These are phyloP conservation scores for Zaprionus nigranus DNA, from an alignment of 1,140 invertebrate species.

Conservation along the genomic window DNA sequence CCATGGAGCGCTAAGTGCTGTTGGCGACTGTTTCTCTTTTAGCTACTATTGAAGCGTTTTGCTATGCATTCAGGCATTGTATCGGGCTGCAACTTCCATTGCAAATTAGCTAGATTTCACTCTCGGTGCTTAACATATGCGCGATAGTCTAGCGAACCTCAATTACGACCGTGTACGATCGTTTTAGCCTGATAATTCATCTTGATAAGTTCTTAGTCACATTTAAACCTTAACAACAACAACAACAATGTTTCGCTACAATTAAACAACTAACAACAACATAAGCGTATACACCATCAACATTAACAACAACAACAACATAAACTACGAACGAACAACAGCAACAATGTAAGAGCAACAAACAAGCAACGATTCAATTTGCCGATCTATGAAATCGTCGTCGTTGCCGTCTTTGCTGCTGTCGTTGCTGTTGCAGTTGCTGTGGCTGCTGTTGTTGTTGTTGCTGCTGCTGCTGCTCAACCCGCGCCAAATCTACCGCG, in stretches of 20 bases:
- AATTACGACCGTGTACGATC: background rate
- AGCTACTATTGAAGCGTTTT: slow-evolving; percentile 77
- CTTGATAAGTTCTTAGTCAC: slow-evolving; percentile 73
- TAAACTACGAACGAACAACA: slow-evolving; percentile 8
- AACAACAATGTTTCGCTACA: slow-evolving; percentile 81
- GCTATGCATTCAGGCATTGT: slow-evolving; percentile 57
- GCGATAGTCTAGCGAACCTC: background rate
- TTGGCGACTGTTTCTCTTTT: slow-evolving; percentile 44
- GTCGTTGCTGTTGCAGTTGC: slow-evolving; percentile 24
- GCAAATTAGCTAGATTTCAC: slow-evolving; percentile 10
- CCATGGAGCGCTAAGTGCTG: slow-evolving; percentile 53
- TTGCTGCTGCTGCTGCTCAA: slow-evolving; percentile 26
- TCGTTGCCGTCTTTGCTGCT: slow-evolving; percentile 16
- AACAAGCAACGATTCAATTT: slow-evolving; percentile 13
- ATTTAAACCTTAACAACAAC: slow-evolving; percentile 79
- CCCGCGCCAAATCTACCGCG: slow-evolving; percentile 22
- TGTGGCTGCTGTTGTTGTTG: slow-evolving; percentile 26
- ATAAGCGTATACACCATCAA: slow-evolving; percentile 71
- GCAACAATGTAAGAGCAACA: background rate
- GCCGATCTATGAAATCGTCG: slow-evolving; percentile 12
- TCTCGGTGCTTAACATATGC: background rate
- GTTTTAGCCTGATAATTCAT: slow-evolving; percentile 46
- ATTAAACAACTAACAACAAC: slow-evolving; percentile 83
- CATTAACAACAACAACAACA: background rate
- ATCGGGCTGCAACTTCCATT: slow-evolving; percentile 17